Evolutionary conservation across 2,113 vertebrate genomes (phyloP), one percentile per base, ranked within the genome.

Genomic region (Pollachius pollachius): DNA sequence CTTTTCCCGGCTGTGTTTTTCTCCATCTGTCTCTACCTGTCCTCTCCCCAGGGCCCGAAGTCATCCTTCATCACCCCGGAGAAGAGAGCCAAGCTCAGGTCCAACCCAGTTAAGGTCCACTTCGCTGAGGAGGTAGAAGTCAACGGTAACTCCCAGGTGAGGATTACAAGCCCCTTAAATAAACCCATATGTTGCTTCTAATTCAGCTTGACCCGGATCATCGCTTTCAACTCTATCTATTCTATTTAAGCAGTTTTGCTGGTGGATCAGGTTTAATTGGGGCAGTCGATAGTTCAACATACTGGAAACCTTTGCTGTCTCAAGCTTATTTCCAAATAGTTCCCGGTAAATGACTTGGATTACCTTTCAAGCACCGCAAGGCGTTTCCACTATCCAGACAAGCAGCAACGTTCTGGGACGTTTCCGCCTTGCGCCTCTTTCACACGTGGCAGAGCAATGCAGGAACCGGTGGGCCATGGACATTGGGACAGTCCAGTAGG

Each of bases 61-160:
- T 99, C 97, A 0, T 99, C 96, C 0, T 99, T 98, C 84, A 94
- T 99, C 73, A 99, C 97, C 0, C 96, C 93, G 0, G 97, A 99
- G 89, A 99, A 99, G 89, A 92, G 95, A 76, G 97, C 97, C 25
- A 94, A 94, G 79, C 92, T 99, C 62, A 94, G 93, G 79, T 96
- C 92, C 62, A 98, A 99, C 82, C 97, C 97, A 0, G 94, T 98
- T 25, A 99, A 98, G 83, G 97, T 98, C 64, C 95, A 90, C 54
- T 99, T 99, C 15, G 96, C 97, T 1, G 95, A 99, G 81, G 97
- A 99, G 74, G 96, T 98, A 69, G 93, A 96, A n/a, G 92, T 99
- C 86, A 98, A 96, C 0, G 94, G 94, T 48, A 95, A 96, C 63
- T 89, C 89, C 63, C 96, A 98, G 95, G 97, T 98, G 18, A 61